Conservation (phyloP, 1,140 invertebrate species). For the Atta texana region DNA sequence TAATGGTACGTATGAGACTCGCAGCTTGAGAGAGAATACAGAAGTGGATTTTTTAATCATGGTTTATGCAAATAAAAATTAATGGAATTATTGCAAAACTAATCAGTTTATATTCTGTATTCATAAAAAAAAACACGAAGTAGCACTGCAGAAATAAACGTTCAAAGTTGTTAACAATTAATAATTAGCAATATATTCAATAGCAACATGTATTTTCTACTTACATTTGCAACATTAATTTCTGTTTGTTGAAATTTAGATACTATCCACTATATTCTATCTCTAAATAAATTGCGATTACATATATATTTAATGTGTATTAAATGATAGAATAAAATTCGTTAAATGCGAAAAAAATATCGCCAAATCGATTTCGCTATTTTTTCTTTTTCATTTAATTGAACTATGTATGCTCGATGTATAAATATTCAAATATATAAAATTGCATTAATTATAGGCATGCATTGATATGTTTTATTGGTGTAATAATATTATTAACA, state of each 20-base stretch:
- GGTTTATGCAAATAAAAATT: neutral
- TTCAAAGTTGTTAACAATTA: neutral
- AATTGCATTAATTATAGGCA: conserved; percentile 8
- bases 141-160: neutral
- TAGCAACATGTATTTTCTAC: neutral
- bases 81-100: neutral
- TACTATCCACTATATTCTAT: neutral
- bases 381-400: neutral
- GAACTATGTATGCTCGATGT: neutral
- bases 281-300: conserved; percentile 1
- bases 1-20: neutral
- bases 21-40: neutral
- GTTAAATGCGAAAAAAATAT: neutral
- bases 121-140: neutral
- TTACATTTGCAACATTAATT: neutral
- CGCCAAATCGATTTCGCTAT: neutral
- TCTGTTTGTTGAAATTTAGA: neutral
- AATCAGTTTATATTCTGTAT: neutral
- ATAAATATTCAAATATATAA: conserved; percentile 18
- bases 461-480: neutral
- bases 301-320: neutral
- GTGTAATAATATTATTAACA: neutral
- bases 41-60: neutral
- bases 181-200: neutral
- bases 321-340: neutral